Evolutionary conservation across 2,888 invertebrate genomes (phyloP).

Genomic region (Zonitis immaculata): DNA sequence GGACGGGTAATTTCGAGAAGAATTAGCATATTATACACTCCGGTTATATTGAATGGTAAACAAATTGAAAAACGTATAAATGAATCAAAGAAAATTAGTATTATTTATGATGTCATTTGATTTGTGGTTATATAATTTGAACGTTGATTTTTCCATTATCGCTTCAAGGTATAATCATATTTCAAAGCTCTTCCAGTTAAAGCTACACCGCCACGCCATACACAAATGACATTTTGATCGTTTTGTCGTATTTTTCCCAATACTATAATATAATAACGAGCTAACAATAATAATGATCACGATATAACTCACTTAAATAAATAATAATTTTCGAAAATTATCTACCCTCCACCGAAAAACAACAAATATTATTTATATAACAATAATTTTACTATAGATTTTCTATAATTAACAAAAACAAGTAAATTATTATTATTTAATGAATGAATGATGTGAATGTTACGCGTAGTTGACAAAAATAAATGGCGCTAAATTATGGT

Average conservation of each 20-base stretch:
- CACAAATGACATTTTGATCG: conserved; percentile 38
- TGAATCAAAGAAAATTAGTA: neutral
- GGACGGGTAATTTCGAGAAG: too few relatives aligned
- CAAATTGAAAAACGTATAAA: neutral
- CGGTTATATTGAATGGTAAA: too few relatives aligned
- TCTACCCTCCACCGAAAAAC: too few relatives aligned
- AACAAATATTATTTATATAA: too few relatives aligned
- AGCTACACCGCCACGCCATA: too few relatives aligned
- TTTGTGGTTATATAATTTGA: neutral
- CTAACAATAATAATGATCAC: conserved; percentile 23
- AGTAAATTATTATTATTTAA: too few relatives aligned
- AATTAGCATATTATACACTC: too few relatives aligned
- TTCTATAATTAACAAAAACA: too few relatives aligned
- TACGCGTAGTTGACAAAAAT: conserved; percentile 21
- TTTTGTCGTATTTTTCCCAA: conserved; percentile 23
- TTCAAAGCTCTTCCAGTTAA: conserved; percentile 19
- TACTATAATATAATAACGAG: conserved; percentile 27
- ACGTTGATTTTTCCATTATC: conserved; percentile 23
- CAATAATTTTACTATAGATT: too few relatives aligned
- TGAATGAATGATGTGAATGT: conserved; percentile 7
- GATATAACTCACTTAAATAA: conserved; percentile 32
- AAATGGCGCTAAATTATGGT: conserved; percentile 25
- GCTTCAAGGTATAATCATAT: conserved; percentile 25
- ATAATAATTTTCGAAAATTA: too few relatives aligned
- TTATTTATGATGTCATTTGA: neutral